phyloP scores from a whole-genome alignment of 2,797 vertebrate genomes.

The Diglossa cyanea region DNA sequence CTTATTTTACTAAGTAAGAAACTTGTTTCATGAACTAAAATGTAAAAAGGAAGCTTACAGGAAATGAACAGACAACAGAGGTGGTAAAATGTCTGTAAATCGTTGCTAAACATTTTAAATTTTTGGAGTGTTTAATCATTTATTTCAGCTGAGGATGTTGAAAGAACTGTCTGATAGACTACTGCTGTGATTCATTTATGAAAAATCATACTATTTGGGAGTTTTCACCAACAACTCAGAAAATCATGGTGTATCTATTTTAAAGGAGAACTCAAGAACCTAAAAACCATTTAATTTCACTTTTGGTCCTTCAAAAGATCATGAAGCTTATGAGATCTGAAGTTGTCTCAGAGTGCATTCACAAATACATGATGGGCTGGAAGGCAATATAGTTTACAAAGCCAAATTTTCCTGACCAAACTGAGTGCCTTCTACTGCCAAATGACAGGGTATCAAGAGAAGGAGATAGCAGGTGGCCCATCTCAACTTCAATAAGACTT shows the following conservation, averaged over 20 bases:
- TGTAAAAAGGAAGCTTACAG: neutral
- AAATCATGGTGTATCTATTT: neutral
- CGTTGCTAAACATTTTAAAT: neutral
- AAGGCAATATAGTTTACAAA: neutral
- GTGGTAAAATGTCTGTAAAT: neutral
- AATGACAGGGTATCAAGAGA: neutral
- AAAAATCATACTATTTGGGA: neutral
- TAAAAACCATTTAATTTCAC: neutral
- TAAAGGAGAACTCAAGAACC: neutral
- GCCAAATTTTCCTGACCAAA: neutral
- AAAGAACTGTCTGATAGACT: neutral
- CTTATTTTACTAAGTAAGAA: neutral
- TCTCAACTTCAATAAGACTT: neutral
- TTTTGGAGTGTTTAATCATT: neutral
- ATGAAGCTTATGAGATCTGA: neutral
- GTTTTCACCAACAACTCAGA: neutral
- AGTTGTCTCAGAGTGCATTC: neutral
- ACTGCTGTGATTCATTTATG: neutral
- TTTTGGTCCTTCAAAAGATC: neutral
- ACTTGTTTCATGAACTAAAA: neutral
- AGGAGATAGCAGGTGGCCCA: neutral
- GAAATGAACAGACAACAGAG: neutral
- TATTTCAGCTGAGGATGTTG: neutral
- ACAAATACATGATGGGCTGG: neutral
- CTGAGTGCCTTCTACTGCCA: neutral